Evolutionary conservation across 1,140 invertebrate genomes (phyloP), one percentile per base, ranked within the genome.

Genomic region (Octopus bimaculoides): DNA sequence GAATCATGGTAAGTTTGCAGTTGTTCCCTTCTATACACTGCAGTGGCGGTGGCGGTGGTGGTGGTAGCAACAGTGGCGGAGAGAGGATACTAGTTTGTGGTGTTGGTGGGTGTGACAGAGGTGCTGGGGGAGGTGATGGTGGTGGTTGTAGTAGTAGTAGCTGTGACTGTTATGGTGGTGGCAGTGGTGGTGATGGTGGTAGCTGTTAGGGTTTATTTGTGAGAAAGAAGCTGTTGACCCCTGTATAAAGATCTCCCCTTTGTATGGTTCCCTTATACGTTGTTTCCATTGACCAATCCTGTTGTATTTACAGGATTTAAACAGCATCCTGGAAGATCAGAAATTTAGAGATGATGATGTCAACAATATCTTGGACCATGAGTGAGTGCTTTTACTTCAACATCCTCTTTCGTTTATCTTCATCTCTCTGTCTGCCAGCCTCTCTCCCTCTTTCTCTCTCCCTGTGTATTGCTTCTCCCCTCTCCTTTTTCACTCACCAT

Each of bases 291-390:
- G 3, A 41, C 26, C 26, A 41, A 0, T 41, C 26, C 26, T 41
- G 26, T 41, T 41, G 26, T 41, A 56, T 77, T 83, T 81, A 14
- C 80, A 90, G 89, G 96, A 97, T 88, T 98, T 96, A 87, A 94
- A 96, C 87, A 93, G 92, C 52, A 97, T 98, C 77, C 76, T 92
- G 4, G 88, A 90, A 56, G 83, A 83, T 54, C 91, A 92, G 83
- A 86, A 86, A n/a, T 92, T 92, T 80, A 81, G 93, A 84, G 92
- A 94, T 71, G 89, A 91, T 55, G 93, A 94, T 83, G 95, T 94
- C 56, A 92, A 92, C 5, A 94, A 94, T 87, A 97, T 98, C 83
- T 93, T 97, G 82, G 96, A 93, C 88, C 96, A 98, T 87, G 96
- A 98, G 94, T 96, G 91, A 92, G 93, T 86, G 4, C 5, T 17